phyloP scores from a whole-genome alignment of 2,113 vertebrate genomes.

The Nibea albiflora region DNA sequence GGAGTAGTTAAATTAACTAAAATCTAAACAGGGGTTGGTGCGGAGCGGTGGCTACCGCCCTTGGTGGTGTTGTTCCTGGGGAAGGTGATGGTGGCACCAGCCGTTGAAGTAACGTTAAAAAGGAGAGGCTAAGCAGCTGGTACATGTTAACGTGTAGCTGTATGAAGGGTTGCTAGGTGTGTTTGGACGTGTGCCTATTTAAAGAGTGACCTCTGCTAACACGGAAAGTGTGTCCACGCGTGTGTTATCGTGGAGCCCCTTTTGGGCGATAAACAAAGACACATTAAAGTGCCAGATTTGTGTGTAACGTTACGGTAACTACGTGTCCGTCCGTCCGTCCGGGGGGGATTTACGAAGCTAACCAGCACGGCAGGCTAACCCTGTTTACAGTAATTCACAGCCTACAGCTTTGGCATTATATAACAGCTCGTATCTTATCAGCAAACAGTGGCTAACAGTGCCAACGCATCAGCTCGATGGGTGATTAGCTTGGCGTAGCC shows the following conservation, averaged over 20 bases:
- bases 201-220: neutral
- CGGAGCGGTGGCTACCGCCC: conserved; percentile 51
- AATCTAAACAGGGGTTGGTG: conserved; percentile 19
- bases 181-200: neutral
- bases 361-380: no score
- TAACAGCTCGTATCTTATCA: neutral
- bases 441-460: neutral
- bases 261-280: neutral
- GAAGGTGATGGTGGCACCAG: neutral
- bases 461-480: conserved; percentile 24
- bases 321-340: conserved; percentile 58
- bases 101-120: neutral
- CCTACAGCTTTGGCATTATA: rapidly evolving
- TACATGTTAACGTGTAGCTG: neutral
- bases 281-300: neutral
- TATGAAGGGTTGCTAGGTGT: neutral
- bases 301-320: conserved; percentile 3
- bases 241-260: rapidly evolving
- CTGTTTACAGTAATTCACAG: neutral
- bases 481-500: neutral
- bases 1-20: conserved; percentile 12
- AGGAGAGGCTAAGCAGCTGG: neutral
- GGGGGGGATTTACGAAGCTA: no score
- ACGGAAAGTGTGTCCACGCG: rapidly evolving
- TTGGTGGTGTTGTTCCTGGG: neutral